phyloP scores from a whole-genome alignment of 1,140 invertebrate species.

The Drosophila busckii region DNA sequence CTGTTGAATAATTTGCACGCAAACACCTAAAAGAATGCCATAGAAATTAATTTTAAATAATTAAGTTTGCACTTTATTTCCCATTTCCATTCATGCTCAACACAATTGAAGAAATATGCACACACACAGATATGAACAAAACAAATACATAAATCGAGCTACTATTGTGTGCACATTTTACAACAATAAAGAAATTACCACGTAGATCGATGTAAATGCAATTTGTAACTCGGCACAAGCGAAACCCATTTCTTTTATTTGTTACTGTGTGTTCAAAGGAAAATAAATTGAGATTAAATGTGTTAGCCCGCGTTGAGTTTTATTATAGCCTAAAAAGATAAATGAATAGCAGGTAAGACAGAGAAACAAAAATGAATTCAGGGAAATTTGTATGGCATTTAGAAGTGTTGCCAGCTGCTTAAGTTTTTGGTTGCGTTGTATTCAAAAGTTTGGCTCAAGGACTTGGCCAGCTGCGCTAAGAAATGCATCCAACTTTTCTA shows the following conservation, averaged over 20 bases:
- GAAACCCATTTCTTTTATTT: constrained; percentile 51
- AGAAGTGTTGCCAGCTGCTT: no score
- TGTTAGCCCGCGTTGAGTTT: constrained; percentile 7
- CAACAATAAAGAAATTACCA: constrained; percentile 34
- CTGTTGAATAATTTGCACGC: no score
- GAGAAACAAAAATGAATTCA: no score
- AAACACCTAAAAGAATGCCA: no score
- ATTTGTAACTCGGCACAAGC: constrained; percentile 36
- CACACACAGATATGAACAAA: constrained; percentile 17
- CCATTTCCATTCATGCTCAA: no score
- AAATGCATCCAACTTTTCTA: no score
- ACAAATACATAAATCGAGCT: constrained; percentile 10
- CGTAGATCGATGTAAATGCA: constrained; percentile 45
- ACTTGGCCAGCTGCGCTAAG: no score
- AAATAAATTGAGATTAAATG: constrained; percentile 45
- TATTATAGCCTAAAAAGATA: not conserved
- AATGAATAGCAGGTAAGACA: not conserved
- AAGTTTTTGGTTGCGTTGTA: no score
- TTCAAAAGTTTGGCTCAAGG: no score
- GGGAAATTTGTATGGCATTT: no score
- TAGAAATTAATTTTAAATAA: no score
- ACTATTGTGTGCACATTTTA: constrained; percentile 25
- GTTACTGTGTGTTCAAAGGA: constrained; percentile 33
- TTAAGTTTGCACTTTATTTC: no score
- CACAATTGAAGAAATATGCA: constrained; percentile 24